Base-by-base conservation (phyloP, 2,113 vertebrate species). In the Oncorhynchus clarkii region DNA sequence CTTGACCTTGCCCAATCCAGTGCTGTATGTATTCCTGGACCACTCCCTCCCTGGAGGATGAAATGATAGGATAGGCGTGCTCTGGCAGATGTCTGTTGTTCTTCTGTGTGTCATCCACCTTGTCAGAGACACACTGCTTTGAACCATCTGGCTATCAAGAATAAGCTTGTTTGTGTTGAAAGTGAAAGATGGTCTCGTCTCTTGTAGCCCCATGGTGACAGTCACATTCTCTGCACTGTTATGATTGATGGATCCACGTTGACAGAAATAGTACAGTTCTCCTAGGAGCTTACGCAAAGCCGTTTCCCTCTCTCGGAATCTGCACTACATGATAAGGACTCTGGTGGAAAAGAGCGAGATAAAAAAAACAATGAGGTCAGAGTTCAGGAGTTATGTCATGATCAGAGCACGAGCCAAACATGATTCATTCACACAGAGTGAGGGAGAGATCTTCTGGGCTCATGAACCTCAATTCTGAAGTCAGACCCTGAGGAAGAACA, bases 361-460 rank as follows among this genome's bases (percentile, higher is more conserved):
- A 0, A 67, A 84, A 67, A 84, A 79, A 79, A 67, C 69, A 74
- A 29, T 75, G 73, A 82, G 67, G 81, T 81, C 78, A 80, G 27
- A 81, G 68, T 54, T 81, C 73, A 75, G 77, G 67, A 82, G 69
- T 83, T 78, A 88, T 80, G 71, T 82, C 84, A 85, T 80, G 48
- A 48, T 2, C 8, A 69, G 59, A 51, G 57, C 68, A 71, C 45
- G 51, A 60, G 80, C 81, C 81, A 82, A 83, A 77, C 29, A 45
- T 77, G 71, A 76, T 71, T 80, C 71, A 67, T 65, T 26, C 11
- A 22, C 54, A 39, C 67, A 27, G 2, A 24, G 16, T 49, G 20
- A 45, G 67, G 39, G 71, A 66, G 16, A 70, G 13, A 73, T 39
- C 27, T 54, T 22, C 51, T 26, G 62, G 45, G 22, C 27, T 26